A percentile compares a stretch with the other conserved stretches of the same genome.
Evolutionary conservation across 2,797 vertebrate genomes (phyloP).

Genomic region (Bufotes viridis): DNA sequence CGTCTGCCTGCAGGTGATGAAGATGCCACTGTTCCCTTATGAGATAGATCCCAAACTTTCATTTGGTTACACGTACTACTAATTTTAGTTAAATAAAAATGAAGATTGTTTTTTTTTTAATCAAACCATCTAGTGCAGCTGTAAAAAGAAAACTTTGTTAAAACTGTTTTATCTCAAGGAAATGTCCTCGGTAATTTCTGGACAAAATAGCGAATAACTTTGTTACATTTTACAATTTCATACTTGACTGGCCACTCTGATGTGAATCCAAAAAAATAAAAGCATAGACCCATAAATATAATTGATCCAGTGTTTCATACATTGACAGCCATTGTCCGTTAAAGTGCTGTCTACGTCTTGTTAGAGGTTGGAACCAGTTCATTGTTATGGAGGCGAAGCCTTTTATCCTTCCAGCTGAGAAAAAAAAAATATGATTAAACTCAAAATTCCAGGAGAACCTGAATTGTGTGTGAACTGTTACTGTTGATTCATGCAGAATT

Average conservation of each 20-base stretch:
- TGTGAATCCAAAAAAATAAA: conserved; percentile 57
- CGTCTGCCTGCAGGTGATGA: neutral
- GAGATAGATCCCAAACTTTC: neutral
- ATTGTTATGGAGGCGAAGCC: conserved; percentile 54
- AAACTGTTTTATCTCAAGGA: conserved; percentile 61
- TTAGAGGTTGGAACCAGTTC: conserved; percentile 51
- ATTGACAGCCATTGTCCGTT: conserved; percentile 60
- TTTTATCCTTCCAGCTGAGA: conserved; percentile 58
- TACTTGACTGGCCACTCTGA: conserved; percentile 57
- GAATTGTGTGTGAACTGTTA: conserved; percentile 62
- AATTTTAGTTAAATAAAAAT: neutral
- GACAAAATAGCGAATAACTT: conserved; percentile 51
- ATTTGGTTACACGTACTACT: neutral
- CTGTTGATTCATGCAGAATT: conserved; percentile 63
- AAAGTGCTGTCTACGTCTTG: conserved; percentile 54
- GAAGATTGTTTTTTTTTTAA: neutral
- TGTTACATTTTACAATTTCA: conserved; percentile 54
- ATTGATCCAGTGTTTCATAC: conserved; percentile 45
- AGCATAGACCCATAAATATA: conserved; percentile 46
- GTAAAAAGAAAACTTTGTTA: conserved; percentile 10
- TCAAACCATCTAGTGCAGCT: neutral
- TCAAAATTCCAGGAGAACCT: conserved; percentile 64
- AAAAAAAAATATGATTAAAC: conserved; percentile 55
- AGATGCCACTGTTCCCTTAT: neutral
- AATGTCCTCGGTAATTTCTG: conserved; percentile 32